phyloP scores from a whole-genome alignment of 2,113 vertebrate species.

The Oenanthe oenanthe region DNA sequence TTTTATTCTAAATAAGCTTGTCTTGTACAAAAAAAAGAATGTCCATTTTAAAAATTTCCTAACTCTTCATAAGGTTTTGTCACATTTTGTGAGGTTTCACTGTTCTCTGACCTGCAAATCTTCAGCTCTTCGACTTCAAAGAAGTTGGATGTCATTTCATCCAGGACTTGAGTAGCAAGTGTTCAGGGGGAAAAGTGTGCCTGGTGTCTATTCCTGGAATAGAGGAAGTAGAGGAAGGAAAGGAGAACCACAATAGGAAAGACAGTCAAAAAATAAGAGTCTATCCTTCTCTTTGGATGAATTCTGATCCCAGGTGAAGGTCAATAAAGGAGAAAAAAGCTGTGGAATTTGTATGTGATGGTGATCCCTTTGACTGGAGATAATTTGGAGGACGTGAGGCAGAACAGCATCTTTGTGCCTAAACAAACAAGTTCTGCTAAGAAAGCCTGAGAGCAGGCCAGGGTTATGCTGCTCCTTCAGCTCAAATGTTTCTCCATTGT shows the following conservation, averaged over 20 bases:
- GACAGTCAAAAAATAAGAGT: fast-evolving
- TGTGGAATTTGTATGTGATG: not conserved
- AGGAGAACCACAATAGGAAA: not conserved
- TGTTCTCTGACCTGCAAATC: not conserved
- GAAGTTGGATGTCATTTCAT: not conserved
- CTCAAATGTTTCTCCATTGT: not conserved
- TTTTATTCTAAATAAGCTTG: not conserved
- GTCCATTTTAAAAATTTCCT: not conserved
- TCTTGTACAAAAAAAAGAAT: not conserved
- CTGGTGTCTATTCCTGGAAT: not conserved
- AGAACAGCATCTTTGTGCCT: not conserved
- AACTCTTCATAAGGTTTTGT: not conserved
- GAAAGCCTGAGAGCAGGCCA: not conserved
- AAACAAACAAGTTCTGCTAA: not conserved
- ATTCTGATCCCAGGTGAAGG: not conserved
- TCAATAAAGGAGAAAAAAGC: not conserved
- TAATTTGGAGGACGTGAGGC: not conserved
- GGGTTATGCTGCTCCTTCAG: not conserved
- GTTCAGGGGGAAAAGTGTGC: not conserved
- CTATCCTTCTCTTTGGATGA: not conserved
- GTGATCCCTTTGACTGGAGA: not conserved
- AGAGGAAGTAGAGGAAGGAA: not conserved
- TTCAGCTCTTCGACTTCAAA: not conserved
- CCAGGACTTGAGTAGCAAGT: not conserved
- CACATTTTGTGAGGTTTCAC: not conserved